Conservation (phyloP, 2,113 vertebrate genomes). For the Pangasianodon hypophthalmus region DNA sequence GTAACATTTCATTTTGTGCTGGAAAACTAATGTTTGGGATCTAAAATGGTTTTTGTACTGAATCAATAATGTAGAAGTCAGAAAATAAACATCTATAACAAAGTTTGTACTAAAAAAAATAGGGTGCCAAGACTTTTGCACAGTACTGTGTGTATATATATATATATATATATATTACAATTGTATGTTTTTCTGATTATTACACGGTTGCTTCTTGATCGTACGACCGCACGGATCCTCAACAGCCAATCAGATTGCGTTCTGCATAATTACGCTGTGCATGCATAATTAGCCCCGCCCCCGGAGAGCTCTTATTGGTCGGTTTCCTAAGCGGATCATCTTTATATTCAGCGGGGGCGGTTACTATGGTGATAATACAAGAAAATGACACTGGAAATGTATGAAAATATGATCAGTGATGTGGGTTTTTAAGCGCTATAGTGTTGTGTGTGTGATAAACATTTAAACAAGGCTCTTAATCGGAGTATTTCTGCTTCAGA, state of each 20-base stretch:
- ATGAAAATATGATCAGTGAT: not conserved
- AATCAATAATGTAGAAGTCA: too few species aligned
- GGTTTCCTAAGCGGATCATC: constrained; percentile 14
- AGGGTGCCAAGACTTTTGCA: too few species aligned
- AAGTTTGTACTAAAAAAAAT: too few species aligned
- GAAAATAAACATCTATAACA: too few species aligned
- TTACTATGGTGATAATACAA: constrained; percentile 11
- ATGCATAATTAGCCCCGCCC: constrained; percentile 60
- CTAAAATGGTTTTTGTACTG: too few species aligned
- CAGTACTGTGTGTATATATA: too few species aligned
- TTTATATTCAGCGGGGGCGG: constrained; percentile 40
- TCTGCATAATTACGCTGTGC: not conserved
- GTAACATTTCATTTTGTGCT: too few species aligned
- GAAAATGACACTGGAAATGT: not conserved
- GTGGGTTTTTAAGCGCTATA: not conserved
- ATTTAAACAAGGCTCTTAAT: not conserved
- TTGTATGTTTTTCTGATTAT: not conserved
- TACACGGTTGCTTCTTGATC: not conserved
- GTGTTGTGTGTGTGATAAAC: not conserved
- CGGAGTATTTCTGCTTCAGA: not conserved
- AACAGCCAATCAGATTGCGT: constrained; percentile 61
- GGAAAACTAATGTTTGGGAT: too few species aligned
- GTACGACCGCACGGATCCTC: not conserved
- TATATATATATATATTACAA: not conserved
- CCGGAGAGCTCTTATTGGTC: constrained; percentile 49